Evolutionary conservation across 2,113 vertebrate species (phyloP).

Genomic region (Martes martes): DNA sequence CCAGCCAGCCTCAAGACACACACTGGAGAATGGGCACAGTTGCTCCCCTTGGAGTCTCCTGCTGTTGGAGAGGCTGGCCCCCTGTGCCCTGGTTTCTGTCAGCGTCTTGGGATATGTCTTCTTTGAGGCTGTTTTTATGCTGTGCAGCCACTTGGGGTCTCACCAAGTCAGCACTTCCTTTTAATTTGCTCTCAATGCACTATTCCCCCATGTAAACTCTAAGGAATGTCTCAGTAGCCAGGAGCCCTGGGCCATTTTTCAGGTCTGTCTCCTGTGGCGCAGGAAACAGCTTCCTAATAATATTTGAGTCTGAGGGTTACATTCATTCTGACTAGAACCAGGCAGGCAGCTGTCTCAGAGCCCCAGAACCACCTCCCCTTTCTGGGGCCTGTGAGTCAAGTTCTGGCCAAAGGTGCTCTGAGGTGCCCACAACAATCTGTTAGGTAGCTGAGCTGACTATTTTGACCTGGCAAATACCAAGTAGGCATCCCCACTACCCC

Average conservation of each 20-base stretch:
- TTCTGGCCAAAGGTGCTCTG: background rate
- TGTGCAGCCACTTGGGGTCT: constrained; percentile 17
- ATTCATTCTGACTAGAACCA: background rate
- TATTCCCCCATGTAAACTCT: background rate
- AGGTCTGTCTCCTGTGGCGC: background rate
- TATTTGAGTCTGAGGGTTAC: background rate
- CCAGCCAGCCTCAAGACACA: background rate
- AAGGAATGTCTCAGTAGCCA: background rate
- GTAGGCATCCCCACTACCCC: background rate
- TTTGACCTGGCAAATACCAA: background rate
- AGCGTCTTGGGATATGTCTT: background rate
- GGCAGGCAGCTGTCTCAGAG: background rate
- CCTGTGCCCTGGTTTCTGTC: background rate
- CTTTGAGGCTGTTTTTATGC: constrained; percentile 39
- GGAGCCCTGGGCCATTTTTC: background rate
- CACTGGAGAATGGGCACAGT: background rate
- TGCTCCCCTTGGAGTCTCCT: background rate
- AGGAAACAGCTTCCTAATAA: background rate
- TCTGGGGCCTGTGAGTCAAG: background rate
- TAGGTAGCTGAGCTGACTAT: background rate
- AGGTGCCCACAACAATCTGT: background rate
- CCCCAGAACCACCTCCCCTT: background rate
- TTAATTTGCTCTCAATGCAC: background rate
- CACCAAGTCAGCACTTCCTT: background rate
- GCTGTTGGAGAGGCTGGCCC: background rate